Percentiles rank a stretch among this genome's conserved stretches.
Evolutionary conservation across 2,888 invertebrate species (phyloP).

Genomic region (Polydrusus pterygomalis): DNA sequence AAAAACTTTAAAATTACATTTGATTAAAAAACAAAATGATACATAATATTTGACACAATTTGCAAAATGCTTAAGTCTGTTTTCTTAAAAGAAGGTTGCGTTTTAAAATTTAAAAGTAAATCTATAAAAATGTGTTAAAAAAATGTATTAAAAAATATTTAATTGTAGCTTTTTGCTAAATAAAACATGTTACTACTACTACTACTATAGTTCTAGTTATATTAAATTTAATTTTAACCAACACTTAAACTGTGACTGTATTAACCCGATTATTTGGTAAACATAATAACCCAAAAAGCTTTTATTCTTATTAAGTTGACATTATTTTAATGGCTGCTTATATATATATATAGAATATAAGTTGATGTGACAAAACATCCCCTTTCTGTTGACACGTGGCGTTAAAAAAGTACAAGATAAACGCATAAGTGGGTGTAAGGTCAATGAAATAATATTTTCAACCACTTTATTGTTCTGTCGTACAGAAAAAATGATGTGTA

Average conservation of each 20-base stretch:
- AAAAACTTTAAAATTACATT: too few species aligned
- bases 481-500: neutral
- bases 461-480: neutral
- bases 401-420: constrained; percentile 17
- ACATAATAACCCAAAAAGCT: constrained; percentile 23
- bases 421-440: constrained; percentile 13
- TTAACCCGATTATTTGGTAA: constrained; percentile 7
- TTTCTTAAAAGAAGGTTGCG: too few species aligned
- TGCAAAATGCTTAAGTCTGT: too few species aligned
- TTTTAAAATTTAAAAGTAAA: too few species aligned
- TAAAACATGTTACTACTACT: too few species aligned
- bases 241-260: neutral
- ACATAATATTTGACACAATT: too few species aligned
- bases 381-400: constrained; percentile 1
- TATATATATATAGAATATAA: neutral
- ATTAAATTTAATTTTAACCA: neutral
- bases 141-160: too few species aligned
- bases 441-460: neutral
- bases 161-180: too few species aligned
- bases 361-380: neutral
- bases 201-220: too few species aligned
- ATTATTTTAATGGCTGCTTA: constrained; percentile 1
- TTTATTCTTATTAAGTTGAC: constrained; percentile 15
- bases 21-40: too few species aligned
- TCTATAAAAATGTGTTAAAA: too few species aligned